Evolutionary conservation across 2,113 vertebrate genomes (phyloP).

Genomic region (Alaudala cheleensis): DNA sequence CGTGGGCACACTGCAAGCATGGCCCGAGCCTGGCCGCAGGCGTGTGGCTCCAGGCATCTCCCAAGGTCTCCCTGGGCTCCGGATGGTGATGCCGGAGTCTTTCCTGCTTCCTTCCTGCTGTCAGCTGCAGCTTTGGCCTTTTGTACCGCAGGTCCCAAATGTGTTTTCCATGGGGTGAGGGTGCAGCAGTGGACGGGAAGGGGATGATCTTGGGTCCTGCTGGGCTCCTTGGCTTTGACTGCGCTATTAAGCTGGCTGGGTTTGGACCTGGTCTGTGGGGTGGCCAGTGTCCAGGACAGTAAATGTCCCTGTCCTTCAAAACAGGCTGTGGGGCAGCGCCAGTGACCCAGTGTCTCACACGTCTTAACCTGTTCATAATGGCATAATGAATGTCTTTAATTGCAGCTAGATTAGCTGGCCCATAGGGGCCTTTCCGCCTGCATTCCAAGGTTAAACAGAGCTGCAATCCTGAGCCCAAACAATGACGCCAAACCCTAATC

Average conservation of each 20-base stretch:
- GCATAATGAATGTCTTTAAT: neutral
- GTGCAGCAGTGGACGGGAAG: neutral
- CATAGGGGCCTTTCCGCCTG: neutral
- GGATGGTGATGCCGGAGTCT: neutral
- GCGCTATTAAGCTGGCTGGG: accelerated
- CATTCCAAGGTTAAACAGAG: neutral
- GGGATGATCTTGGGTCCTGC: neutral
- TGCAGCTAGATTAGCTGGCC: neutral
- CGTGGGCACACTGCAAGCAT: accelerated
- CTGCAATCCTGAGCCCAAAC: neutral
- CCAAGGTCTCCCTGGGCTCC: neutral
- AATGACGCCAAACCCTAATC: neutral
- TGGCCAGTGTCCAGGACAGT: neutral
- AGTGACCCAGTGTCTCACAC: accelerated
- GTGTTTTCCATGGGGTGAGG: neutral
- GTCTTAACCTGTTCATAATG: neutral
- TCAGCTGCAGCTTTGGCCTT: slow-evolving; percentile 55
- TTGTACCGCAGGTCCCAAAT: neutral
- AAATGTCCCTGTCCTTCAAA: neutral
- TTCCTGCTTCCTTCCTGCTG: slow-evolving; percentile 68
- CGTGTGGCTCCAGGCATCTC: neutral
- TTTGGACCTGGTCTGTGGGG: neutral
- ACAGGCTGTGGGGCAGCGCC: neutral
- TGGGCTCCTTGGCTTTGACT: neutral
- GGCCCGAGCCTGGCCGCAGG: neutral